Conservation (phyloP, 1,140 invertebrate species). For the Psilanteris sp. region DNA sequence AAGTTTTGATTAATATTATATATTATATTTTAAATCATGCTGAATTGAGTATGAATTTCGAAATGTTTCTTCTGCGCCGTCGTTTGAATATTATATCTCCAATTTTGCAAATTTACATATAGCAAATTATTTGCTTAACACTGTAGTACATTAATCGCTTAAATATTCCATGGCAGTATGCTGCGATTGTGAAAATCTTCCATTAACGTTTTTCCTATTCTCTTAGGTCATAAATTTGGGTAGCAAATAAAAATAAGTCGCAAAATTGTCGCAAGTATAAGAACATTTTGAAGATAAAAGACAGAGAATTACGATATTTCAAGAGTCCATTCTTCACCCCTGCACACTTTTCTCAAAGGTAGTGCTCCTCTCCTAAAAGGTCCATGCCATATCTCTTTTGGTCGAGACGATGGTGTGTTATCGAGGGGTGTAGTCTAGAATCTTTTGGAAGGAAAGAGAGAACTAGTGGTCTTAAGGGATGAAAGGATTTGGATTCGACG, state of each 20-base stretch:
- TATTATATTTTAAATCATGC: no score
- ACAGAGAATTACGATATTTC: constrained; percentile 60
- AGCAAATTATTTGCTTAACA: constrained; percentile 10
- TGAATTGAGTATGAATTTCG: no score
- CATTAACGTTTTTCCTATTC: constrained; percentile 40
- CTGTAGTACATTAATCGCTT: constrained; percentile 9
- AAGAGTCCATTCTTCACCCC: constrained; percentile 59
- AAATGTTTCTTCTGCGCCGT: no score
- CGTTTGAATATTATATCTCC: no score
- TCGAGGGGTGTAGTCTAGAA: constrained; percentile 56
- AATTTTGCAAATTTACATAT: neutral
- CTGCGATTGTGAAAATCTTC: constrained; percentile 16
- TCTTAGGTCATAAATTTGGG: constrained; percentile 27
- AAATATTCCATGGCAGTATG: neutral
- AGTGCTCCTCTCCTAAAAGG: constrained; percentile 48
- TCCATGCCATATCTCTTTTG: constrained; percentile 60
- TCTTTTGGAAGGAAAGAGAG: constrained; percentile 51
- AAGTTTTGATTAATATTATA: no score
- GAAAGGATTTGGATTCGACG: constrained; percentile 72
- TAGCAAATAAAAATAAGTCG: constrained; percentile 48
- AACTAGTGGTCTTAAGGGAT: constrained; percentile 68
- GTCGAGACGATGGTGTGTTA: constrained; percentile 53
- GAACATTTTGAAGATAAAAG: constrained; percentile 59
- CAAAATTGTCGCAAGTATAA: constrained; percentile 53
- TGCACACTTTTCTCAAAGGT: constrained; percentile 34